Evolutionary conservation across 2,797 vertebrate genomes (phyloP).

Genomic region (Malacoctenus gilli): DNA sequence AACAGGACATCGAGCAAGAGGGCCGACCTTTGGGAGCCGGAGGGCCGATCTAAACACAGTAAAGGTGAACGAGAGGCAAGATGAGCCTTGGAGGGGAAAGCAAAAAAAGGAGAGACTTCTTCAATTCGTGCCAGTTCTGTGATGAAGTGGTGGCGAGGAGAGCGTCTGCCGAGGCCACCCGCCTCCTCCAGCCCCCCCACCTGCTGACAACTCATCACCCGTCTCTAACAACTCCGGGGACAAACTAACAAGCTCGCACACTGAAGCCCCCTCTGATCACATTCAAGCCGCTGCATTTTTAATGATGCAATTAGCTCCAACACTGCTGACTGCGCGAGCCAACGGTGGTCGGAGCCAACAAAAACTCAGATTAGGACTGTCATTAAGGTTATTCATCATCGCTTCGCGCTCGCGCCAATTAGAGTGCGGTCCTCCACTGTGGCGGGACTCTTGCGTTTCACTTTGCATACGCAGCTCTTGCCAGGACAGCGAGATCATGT

Average conservation of each 20-base stretch:
- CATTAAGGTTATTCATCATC: slow-evolving; percentile 63
- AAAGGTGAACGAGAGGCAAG: not conserved
- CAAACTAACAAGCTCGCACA: slow-evolving; percentile 56
- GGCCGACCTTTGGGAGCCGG: too few relatives aligned
- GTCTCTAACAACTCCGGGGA: slow-evolving; percentile 18
- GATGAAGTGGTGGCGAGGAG: not conserved
- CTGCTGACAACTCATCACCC: slow-evolving; percentile 34
- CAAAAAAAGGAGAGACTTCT: not conserved
- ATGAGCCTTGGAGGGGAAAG: not conserved
- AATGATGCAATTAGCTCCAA: slow-evolving; percentile 62
- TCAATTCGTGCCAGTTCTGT: not conserved
- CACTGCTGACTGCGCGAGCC: slow-evolving; percentile 41
- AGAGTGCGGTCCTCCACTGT: slow-evolving; percentile 33
- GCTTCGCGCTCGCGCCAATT: slow-evolving; percentile 43
- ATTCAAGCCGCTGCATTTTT: slow-evolving; percentile 53
- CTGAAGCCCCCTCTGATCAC: slow-evolving; percentile 39
- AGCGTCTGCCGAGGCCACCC: not conserved
- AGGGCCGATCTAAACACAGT: not conserved
- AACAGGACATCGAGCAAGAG: too few relatives aligned
- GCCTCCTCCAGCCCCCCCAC: slow-evolving; percentile 22
- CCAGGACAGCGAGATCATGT: slow-evolving; percentile 16
- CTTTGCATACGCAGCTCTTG: slow-evolving; percentile 27
- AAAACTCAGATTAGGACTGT: slow-evolving; percentile 62
- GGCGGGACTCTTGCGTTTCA: slow-evolving; percentile 27
- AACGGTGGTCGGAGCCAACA: slow-evolving; percentile 51